Evolutionary conservation across 2,797 vertebrate genomes (phyloP), one percentile per base, ranked within the genome.

Genomic region (Erpetoichthys calabaricus): DNA sequence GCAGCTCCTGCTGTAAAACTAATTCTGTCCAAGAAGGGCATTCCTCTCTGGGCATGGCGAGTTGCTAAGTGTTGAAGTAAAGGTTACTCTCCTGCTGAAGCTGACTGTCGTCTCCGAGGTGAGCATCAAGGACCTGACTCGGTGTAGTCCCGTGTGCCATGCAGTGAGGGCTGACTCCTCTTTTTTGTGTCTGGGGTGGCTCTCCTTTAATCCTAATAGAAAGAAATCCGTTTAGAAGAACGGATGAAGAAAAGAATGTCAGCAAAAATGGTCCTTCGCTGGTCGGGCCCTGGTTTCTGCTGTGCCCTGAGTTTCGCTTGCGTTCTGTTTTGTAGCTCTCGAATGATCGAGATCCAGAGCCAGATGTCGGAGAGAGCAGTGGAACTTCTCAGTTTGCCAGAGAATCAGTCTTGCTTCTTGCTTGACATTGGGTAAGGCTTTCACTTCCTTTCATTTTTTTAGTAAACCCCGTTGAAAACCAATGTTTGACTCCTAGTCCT

Each of bases 361-460:
- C 91, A 89, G 75, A 98, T 98, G 95, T 86, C 94, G 0, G 88
- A 86, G 68, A 82, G 95, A 52, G 94, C 95, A 0, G 71, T 98
- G 46, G 93, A 97, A 74, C 89, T 98, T 46, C 75, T 98, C 56
- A 83, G 63, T 57, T 73, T 98, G 55, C 89, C 92, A 0, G 86
- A 90, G 46, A 87, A 80, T 57, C 81, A 87, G 62, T 68, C 91
- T 0, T 92, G 89, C 68, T 90, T 85, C 54, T 80, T 98, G 4
- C 65, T 98, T 53, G 95, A 97, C 41, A 83, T 97, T 5, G 95
- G 95, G 95, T 98, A 70, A 82, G 78, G 0, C 1, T 47, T 5
- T 58, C 7, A 42, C 8, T 51, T 6, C 6, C 25, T 51, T 44
- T 42, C 5, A 4, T 4, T 8, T 43, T 43, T 55, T 4, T 5